Base-by-base conservation (phyloP, 2,113 vertebrate species). In the Sigmodon hispidus region DNA sequence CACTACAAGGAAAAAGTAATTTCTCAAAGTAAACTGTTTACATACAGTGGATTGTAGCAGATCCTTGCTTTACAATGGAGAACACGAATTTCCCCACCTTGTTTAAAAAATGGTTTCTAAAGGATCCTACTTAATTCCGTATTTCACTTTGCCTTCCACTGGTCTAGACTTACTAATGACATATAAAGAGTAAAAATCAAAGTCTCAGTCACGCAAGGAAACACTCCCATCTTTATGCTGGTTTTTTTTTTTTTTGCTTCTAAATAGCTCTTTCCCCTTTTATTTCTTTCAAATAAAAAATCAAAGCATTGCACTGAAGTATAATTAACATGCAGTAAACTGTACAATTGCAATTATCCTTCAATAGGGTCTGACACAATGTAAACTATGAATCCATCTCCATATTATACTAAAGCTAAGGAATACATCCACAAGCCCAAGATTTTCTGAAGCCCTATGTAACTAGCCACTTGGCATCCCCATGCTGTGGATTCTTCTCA, bases 1-100 rank as follows among this genome's bases (percentile, higher is more conserved):
- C 55, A 73, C 61, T 72, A 52, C 13, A 79, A 70, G 87, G 40
- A 63, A 93, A 91, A 87, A 89, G 90, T 59, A 88, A 87, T 91
- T 96, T 91, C 45, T 84, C 24, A 77, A 84, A 85, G 63, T 80
- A 96, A 94, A 85, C 90, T 59, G 52, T 85, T 94, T 93, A 88
- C 43, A 87, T 61, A 43, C 70, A 31, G 31, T 29, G 63, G 70
- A 40, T 88, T 45, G 94, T 90, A 90, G 55, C 40, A 57, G 61
- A 77, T 34, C 40, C 65, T 87, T 57, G 24, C 43, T 70, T 92
- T 83, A 70, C 31, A 90, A 50, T 7, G 34, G 83, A 40, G 17
- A 94, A 10, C 69, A 61, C 9, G 34, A 10, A 31, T 21, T 90
- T n/a, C 9, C 22, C 61, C 8, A 65, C 55, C 22, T 85, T 93